phyloP scores from a whole-genome alignment of 2,113 vertebrate species.

The Pao palembangensis region DNA sequence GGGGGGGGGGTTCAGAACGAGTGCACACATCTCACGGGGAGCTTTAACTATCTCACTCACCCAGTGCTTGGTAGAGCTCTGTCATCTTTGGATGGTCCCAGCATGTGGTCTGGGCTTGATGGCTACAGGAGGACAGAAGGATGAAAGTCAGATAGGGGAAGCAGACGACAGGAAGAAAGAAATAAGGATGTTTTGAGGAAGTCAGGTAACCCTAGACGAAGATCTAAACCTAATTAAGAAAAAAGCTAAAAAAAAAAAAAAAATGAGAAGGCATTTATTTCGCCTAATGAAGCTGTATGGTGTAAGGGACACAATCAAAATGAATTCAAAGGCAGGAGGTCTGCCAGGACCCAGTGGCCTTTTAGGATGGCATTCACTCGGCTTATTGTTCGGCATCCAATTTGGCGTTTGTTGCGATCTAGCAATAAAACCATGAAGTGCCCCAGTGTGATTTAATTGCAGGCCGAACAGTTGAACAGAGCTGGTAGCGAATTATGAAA shows the following conservation, averaged over 20 bases:
- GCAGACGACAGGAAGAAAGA: conserved; percentile 30
- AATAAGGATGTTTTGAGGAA: conserved; percentile 9
- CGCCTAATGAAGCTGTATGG: background rate
- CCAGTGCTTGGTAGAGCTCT: conserved; percentile 91
- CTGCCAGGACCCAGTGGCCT: conserved; percentile 18
- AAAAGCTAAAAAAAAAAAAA: background rate
- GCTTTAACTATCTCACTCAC: conserved; percentile 78
- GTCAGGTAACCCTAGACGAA: too few relatives aligned
- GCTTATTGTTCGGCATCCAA: conserved; percentile 35
- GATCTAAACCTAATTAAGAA: background rate
- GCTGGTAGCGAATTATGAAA: conserved; percentile 19
- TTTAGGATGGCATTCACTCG: conserved; percentile 40
- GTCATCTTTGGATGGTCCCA: conserved; percentile 99
- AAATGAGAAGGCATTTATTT: background rate
- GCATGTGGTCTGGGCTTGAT: conserved; percentile 97
- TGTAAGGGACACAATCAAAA: conserved; percentile 12
- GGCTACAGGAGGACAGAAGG: conserved; percentile 69
- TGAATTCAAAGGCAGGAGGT: conserved; percentile 9
- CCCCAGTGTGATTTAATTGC: too few relatives aligned
- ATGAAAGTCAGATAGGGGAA: conserved; percentile 18
- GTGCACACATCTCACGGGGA: conserved; percentile 10
- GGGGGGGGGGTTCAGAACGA: conserved; percentile 10
- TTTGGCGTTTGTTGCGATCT: background rate
- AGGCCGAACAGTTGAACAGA: too few relatives aligned
- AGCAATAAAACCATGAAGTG: too few relatives aligned